Conservation (phyloP, 2,797 vertebrate genomes). For the Pseudochirops cupreus region DNA sequence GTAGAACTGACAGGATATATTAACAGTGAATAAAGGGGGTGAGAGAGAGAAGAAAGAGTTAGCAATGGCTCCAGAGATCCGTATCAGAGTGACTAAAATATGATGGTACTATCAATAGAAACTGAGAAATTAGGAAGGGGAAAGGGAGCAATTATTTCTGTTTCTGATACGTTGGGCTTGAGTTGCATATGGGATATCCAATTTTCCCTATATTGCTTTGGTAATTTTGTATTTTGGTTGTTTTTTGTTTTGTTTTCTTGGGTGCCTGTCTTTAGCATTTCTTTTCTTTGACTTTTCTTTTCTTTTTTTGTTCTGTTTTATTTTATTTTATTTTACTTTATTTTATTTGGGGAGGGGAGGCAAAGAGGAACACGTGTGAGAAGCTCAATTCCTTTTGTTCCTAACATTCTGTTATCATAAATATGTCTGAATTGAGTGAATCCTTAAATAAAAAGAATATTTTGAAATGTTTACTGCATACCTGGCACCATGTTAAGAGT, state of each 20-base stretch:
- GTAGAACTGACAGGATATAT: neutral
- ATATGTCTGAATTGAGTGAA: neutral
- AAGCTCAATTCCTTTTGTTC: neutral
- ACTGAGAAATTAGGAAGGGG: neutral
- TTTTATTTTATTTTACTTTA: neutral
- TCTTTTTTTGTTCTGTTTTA: neutral
- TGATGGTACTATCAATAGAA: neutral
- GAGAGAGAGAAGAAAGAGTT: neutral
- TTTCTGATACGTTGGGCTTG: neutral
- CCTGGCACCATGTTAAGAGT: neutral
- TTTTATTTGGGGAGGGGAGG: neutral
- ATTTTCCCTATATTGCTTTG: neutral
- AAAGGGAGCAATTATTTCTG: neutral
- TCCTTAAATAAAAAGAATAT: neutral
- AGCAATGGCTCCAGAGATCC: neutral
- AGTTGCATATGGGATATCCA: neutral
- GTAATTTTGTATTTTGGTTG: neutral
- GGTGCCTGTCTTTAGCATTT: neutral
- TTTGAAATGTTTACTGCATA: neutral
- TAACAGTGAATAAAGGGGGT: neutral
- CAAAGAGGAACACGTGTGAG: neutral
- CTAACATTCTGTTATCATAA: neutral
- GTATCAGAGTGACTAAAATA: neutral
- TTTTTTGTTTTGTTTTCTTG: neutral
- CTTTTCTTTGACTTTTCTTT: neutral